phyloP scores from a whole-genome alignment of 2,797 vertebrate genomes.

The Liparis tanakae region DNA sequence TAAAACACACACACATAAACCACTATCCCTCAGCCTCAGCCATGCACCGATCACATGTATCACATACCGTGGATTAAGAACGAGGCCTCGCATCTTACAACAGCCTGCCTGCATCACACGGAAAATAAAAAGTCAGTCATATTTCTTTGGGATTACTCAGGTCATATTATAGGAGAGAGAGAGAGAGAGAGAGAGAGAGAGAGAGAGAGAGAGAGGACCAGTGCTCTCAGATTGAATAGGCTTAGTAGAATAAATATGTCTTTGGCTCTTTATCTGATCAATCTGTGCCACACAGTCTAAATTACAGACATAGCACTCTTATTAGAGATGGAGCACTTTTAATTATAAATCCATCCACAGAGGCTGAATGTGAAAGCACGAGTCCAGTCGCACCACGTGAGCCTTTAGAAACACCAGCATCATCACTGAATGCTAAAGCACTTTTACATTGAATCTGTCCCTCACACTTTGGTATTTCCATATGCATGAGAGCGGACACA shows the following conservation, averaged over 20 bases:
- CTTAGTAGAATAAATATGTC: constrained; percentile 69
- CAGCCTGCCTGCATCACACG: neutral
- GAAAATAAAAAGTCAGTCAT: neutral
- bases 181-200: constrained; percentile 27
- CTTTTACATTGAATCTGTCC: constrained; percentile 53
- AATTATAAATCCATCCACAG: constrained; percentile 72
- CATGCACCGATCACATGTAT: constrained; percentile 16
- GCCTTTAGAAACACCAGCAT: constrained; percentile 58
- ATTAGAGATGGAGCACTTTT: constrained; percentile 69
- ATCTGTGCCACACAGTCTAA: constrained; percentile 61
- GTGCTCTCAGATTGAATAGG: constrained; percentile 59
- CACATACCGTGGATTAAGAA: constrained; percentile 11
- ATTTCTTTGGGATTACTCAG: neutral
- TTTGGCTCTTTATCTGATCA: constrained; percentile 74
- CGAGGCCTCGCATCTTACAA: constrained; percentile 14
- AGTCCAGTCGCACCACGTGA: constrained; percentile 48
- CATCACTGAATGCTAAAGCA: constrained; percentile 69
- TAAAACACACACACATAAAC: constrained; percentile 11
- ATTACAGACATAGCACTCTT: constrained; percentile 65
- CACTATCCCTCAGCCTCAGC: constrained; percentile 4
- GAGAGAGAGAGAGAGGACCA: constrained; percentile 45
- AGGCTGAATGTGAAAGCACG: constrained; percentile 46
- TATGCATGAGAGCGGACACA: constrained; percentile 72
- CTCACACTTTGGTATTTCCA: constrained; percentile 63
- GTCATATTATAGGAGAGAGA: neutral